Evolutionary conservation across 2,113 vertebrate species (phyloP), one percentile per base, ranked within the genome.

Genomic region (Cathartes aura): DNA sequence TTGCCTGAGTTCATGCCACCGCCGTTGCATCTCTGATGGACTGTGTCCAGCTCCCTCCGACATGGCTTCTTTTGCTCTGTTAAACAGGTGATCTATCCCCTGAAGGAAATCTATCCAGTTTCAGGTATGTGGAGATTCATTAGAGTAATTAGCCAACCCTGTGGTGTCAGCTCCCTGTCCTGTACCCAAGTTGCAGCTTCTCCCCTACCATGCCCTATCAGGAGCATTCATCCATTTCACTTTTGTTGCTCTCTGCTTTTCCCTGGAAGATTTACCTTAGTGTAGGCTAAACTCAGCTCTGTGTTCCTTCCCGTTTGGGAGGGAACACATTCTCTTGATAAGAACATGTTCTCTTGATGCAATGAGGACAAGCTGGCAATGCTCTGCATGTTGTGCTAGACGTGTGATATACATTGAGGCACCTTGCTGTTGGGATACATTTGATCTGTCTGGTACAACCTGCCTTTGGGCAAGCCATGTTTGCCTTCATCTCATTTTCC

Each of bases 81-180:
- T 96, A 42, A 96, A 88, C 97, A 99, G 99, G 99, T 99, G 63
- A 99, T 99, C 78, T 99, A 99, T 88, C 99, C 99, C 16, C 91
- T 99, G 96, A 99, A 99, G 97, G 98, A 99, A 87, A 99, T 99
- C 94, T 99, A 99, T 97, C 99, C 99, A 13, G 98, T 93, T 93
- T 98, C 99, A 98, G 99, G 99, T 99, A 98, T 74, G 93, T 94
- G 42, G 82, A 56, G 82, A 53, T 88, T 48, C 58, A 42, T 72
- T 16, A 24, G 18, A 87, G 68, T 62, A 81, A 42, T 91, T 93
- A 72, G 30, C 40, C 29, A 80, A 1, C 8, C 5, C 64, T 88
- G 36, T 52, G 45, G 6, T 70, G 34, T 87, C 59, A 55, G 43
- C 27, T 93, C 23, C 20, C 2, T 43, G 8, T 79, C 36, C 21